Percentiles rank a stretch among this genome's conserved stretches.
Conservation (phyloP, 2,113 vertebrate genomes). For the Crotophaga sulcirostris region DNA sequence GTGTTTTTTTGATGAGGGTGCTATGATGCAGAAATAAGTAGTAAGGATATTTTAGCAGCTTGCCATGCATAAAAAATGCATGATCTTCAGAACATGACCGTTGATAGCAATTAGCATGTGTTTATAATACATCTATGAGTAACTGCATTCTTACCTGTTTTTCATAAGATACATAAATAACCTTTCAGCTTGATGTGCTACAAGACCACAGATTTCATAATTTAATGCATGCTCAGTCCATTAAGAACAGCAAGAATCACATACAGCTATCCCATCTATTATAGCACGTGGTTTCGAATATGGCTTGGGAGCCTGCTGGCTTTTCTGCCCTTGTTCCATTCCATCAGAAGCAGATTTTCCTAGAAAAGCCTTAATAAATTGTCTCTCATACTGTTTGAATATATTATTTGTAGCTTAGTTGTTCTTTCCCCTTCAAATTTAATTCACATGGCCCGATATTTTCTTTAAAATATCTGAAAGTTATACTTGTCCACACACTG, state of each 20-base stretch:
- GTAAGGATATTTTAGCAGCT: slow-evolving; percentile 15
- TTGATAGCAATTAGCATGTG: slow-evolving; percentile 21
- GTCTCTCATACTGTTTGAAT: background rate
- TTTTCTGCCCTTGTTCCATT: background rate
- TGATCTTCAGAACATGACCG: background rate
- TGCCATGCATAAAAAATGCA: background rate
- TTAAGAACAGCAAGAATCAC: background rate
- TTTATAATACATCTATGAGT: background rate
- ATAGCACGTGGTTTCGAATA: background rate
- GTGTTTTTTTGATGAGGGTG: background rate
- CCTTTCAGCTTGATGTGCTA: background rate
- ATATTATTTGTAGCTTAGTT: background rate
- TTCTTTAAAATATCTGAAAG: background rate
- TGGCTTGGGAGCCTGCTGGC: background rate
- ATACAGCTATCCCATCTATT: background rate
- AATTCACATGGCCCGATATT: background rate
- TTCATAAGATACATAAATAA: background rate
- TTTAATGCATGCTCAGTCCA: background rate
- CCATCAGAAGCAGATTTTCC: background rate
- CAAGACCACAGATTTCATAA: background rate
- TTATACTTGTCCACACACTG: background rate
- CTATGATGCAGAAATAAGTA: background rate
- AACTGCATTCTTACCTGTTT: slow-evolving; percentile 29
- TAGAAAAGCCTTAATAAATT: background rate
- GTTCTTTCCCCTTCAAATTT: background rate